Conservation (phyloP, 2,888 invertebrate species). For the Agrochola lychnidis region DNA sequence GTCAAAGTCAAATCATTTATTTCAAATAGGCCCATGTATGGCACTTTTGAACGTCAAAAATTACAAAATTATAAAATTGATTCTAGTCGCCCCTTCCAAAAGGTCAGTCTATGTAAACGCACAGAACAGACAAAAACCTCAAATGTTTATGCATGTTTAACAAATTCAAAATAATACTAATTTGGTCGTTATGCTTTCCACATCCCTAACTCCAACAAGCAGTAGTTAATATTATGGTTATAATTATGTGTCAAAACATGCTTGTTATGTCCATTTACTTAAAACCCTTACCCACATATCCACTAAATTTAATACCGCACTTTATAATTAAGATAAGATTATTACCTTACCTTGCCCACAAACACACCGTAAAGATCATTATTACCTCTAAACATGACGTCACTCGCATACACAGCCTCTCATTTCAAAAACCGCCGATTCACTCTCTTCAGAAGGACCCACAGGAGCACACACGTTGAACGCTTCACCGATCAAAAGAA, state of each 20-base stretch:
- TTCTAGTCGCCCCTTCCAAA: too few relatives aligned
- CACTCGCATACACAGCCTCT: slow-evolving; percentile 25
- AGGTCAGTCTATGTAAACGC: too few relatives aligned
- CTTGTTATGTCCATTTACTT: neutral
- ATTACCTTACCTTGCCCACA: slow-evolving; percentile 2
- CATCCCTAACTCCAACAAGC: neutral
- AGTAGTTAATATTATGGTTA: neutral
- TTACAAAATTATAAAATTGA: too few relatives aligned
- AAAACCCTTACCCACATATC: neutral
- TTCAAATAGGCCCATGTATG: too few relatives aligned
- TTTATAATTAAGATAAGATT: slow-evolving; percentile 29
- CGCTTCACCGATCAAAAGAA: slow-evolving; percentile 82
- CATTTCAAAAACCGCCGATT: slow-evolving; percentile 37
- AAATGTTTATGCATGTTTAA: neutral
- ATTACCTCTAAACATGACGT: slow-evolving; percentile 20
- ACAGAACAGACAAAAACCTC: neutral
- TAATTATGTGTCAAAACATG: neutral
- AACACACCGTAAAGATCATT: neutral
- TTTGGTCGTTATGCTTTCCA: neutral
- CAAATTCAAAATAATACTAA: neutral
- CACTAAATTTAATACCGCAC: neutral
- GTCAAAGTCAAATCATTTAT: too few relatives aligned
- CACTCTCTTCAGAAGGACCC: slow-evolving; percentile 38
- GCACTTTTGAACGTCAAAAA: too few relatives aligned
- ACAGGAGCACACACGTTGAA: slow-evolving; percentile 54